These are phyloP conservation scores for Pteruthius melanotis DNA, from an alignment of 2,113 vertebrate genomes.

Conservation along the genomic window DNA sequence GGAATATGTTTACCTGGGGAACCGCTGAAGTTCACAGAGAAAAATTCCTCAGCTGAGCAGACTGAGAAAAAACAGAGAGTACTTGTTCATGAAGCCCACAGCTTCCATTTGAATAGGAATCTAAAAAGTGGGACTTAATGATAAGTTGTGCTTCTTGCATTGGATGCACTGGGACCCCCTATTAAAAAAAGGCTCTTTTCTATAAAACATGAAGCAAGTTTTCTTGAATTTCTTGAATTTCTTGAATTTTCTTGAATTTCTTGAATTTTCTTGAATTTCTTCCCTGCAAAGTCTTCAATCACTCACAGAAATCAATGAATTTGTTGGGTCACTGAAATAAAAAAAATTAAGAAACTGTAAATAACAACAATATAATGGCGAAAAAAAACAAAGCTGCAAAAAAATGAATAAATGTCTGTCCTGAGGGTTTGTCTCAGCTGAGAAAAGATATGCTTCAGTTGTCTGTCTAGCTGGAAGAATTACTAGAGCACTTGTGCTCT, in stretches of 20 bases:
- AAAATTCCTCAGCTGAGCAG: not conserved
- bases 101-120: not conserved
- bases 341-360: not conserved
- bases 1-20: not conserved
- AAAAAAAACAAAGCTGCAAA: not conserved
- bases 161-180: not conserved
- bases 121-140: not conserved
- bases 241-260: not conserved
- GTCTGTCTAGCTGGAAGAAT: not conserved
- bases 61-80: not conserved
- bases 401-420: not conserved
- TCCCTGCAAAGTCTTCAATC: not conserved
- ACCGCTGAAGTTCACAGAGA: rapidly evolving
- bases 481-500: not conserved
- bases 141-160: not conserved
- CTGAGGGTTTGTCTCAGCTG: not conserved
- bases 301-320: not conserved
- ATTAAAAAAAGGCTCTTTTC: not conserved
- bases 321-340: not conserved
- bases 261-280: no score
- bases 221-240: not conserved
- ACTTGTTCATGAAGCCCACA: not conserved
- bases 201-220: not conserved
- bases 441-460: not conserved
- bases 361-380: not conserved